phyloP scores from a whole-genome alignment of 2,113 vertebrate genomes.

The Cyprinodon tularosa region DNA sequence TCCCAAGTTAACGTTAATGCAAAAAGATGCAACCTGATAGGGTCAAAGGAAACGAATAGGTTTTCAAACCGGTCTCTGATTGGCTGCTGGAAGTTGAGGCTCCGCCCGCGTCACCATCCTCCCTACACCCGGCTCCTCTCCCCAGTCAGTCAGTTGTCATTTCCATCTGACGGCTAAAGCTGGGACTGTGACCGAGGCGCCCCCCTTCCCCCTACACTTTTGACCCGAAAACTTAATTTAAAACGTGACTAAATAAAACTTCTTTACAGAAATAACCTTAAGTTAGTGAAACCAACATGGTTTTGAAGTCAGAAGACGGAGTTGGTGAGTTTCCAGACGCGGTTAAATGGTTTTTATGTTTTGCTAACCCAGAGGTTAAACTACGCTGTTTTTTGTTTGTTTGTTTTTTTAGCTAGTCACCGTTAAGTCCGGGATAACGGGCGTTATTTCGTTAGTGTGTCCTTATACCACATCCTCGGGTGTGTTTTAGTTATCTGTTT shows the following conservation, averaged over 20 bases:
- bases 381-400: constrained; percentile 33
- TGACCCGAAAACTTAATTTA: constrained; percentile 1
- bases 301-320: constrained; percentile 75
- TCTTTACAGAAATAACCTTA: accelerated
- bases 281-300: constrained; percentile 44
- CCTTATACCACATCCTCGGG: neutral
- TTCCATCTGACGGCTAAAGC: constrained; percentile 19
- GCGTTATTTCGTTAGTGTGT: neutral
- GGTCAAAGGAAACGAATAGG: neutral
- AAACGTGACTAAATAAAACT: neutral
- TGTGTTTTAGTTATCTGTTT: neutral
- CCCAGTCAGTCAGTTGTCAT: constrained; percentile 46
- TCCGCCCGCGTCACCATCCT: constrained; percentile 31
- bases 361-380: constrained; percentile 38
- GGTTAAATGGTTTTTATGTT: constrained; percentile 4
- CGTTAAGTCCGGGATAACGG: neutral
- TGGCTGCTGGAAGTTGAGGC: constrained; percentile 30
- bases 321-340: constrained; percentile 69
- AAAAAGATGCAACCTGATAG: neutral
- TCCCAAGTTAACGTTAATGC: neutral
- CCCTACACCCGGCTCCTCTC: constrained; percentile 42
- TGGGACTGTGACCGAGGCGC: neutral
- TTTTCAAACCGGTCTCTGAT: constrained; percentile 27
- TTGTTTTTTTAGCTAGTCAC: neutral
- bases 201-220: neutral